Conservation (phyloP, 1,140 invertebrate species). For the Zaprionus ghesquierei region DNA sequence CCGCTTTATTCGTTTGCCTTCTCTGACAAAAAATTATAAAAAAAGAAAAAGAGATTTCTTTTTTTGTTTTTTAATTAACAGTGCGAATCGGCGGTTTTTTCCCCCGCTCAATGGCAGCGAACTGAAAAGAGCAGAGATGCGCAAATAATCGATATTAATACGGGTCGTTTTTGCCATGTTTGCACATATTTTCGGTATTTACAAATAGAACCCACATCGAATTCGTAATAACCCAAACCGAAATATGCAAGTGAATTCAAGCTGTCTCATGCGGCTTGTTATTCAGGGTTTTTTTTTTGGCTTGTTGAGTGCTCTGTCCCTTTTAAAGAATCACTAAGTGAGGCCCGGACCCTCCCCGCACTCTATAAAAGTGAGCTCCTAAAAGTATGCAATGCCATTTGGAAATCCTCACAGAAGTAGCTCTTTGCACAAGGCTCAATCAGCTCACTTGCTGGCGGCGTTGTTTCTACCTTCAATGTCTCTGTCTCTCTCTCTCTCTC, state of each 20-base stretch:
- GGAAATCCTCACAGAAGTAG: slow-evolving; percentile 43
- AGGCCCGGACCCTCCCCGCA: not conserved
- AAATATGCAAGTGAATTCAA: not conserved
- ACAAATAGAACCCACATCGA: not conserved
- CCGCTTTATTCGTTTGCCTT: slow-evolving; percentile 9
- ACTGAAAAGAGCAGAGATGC: slow-evolving; percentile 40
- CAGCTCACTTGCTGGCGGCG: slow-evolving; percentile 35
- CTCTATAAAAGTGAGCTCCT: slow-evolving; percentile 26
- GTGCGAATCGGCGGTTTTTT: not conserved
- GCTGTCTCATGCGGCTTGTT: not conserved
- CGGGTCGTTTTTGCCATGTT: not conserved
- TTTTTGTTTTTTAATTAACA: slow-evolving; percentile 36
- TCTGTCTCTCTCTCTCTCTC: not conserved
- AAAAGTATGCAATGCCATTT: slow-evolving; percentile 58
- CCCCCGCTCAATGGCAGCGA: slow-evolving; percentile 32
- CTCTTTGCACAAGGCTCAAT: slow-evolving; percentile 33
- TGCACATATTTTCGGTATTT: not conserved
- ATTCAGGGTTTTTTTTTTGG: not conserved
- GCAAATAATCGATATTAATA: slow-evolving; percentile 16
- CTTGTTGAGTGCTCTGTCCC: not conserved
- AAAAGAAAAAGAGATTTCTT: slow-evolving; percentile 3
- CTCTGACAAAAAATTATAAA: too few relatives aligned
- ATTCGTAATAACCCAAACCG: not conserved
- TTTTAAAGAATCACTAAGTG: slow-evolving; percentile 40
- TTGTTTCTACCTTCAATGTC: slow-evolving; percentile 14